Conservation (phyloP, 2,113 vertebrate species). For the Rostratula benghalensis region DNA sequence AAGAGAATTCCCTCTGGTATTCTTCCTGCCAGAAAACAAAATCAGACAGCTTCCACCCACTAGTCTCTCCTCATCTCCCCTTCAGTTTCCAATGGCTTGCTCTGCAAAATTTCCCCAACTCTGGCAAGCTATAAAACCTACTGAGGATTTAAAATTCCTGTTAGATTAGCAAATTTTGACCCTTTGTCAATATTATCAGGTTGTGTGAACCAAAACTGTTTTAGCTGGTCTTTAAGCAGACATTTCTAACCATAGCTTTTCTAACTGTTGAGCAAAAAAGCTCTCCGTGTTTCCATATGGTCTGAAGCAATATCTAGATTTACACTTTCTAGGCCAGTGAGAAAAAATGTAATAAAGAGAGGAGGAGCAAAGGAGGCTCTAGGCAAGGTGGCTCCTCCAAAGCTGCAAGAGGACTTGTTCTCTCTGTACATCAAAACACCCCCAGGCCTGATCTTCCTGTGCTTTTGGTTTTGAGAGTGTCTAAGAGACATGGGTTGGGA, state of each 20-base stretch:
- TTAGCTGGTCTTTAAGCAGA: conserved; percentile 2
- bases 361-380: background rate
- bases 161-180: background rate
- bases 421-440: background rate
- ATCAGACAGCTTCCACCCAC: conserved; percentile 68
- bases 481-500: background rate
- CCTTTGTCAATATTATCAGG: background rate
- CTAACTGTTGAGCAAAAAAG: background rate
- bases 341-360: background rate
- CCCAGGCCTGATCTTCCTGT: background rate
- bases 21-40: conserved; percentile 66
- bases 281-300: background rate
- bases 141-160: background rate
- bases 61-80: conserved; percentile 62
- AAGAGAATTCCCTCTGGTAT: conserved; percentile 67
- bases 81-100: conserved; percentile 33
- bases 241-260: background rate
- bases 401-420: background rate
- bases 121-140: background rate
- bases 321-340: conserved; percentile 9
- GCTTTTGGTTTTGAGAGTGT: background rate
- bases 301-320: conserved; percentile 40
- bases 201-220: conserved; percentile 11
- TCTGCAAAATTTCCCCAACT: conserved; percentile 36
- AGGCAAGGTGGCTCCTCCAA: background rate